phyloP scores from a whole-genome alignment of 2,888 invertebrate species.

The Drosophila anomalata region DNA sequence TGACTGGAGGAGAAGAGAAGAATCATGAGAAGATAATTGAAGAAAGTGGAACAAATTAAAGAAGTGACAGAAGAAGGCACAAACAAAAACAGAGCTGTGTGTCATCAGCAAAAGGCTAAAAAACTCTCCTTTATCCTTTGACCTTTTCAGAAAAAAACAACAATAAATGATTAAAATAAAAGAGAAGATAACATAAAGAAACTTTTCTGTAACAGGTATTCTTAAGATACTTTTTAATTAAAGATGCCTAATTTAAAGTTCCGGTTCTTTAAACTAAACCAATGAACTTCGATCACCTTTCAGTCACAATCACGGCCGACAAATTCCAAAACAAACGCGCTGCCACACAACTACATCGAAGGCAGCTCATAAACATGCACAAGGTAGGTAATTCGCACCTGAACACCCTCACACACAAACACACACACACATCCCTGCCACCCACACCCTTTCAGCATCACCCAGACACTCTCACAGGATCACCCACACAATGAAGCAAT shows the following conservation, averaged over 20 bases:
- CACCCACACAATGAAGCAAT: conserved; percentile 3
- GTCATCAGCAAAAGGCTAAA: conserved; percentile 23
- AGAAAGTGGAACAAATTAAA: conserved; percentile 6
- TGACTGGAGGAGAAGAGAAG: background rate
- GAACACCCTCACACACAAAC: background rate
- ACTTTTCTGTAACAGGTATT: background rate
- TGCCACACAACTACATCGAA: background rate
- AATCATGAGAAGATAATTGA: background rate
- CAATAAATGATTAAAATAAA: conserved; percentile 64
- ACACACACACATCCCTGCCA: background rate
- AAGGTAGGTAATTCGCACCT: background rate
- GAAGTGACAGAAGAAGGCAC: conserved; percentile 23
- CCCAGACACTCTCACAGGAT: conserved; percentile 2
- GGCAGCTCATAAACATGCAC: background rate
- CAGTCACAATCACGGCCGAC: background rate
- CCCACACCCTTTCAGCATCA: no score
- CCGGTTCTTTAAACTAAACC: conserved; percentile 4
- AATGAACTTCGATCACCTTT: conserved; percentile 27
- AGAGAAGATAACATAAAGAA: background rate
- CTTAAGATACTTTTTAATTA: background rate
- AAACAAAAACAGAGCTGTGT: conserved; percentile 14
- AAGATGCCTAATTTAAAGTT: background rate
- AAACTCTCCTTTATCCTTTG: conserved; percentile 1
- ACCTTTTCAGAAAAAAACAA: conserved; percentile 51
- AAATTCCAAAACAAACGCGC: conserved; percentile 3